Conservation (phyloP, 2,113 vertebrate species). For the Thamnophis sirtalis region DNA sequence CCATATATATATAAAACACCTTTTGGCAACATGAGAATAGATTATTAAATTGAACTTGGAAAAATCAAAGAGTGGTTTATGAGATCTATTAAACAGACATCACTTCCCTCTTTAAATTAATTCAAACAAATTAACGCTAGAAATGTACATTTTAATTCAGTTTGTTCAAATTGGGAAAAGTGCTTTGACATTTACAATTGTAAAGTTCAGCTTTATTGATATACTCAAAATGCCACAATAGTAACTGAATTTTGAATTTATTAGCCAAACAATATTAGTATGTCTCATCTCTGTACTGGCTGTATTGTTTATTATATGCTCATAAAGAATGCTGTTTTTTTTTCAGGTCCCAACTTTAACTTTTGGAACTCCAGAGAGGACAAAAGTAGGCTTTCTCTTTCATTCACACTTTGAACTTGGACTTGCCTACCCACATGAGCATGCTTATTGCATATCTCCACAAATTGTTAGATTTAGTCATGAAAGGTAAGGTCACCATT, state of each 20-base stretch:
- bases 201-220: not conserved
- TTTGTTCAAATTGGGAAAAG: not conserved
- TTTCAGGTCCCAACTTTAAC: not conserved
- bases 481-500: not conserved
- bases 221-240: not conserved
- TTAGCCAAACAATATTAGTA: not conserved
- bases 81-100: constrained; percentile 6
- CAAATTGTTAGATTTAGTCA: not conserved
- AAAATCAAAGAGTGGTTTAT: not conserved
- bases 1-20: constrained; percentile 11
- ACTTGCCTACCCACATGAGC: not conserved
- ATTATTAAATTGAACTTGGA: not conserved
- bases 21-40: constrained; percentile 5
- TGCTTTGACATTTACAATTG: not conserved
- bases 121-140: not conserved
- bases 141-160: not conserved
- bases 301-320: not conserved
- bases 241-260: not conserved
- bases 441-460: not conserved
- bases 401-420: not conserved
- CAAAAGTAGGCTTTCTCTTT: not conserved
- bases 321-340: not conserved
- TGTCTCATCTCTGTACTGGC: not conserved
- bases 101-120: not conserved
- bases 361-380: not conserved